A percentile compares a stretch with the other conserved stretches of the same genome.
phyloP scores from a whole-genome alignment of 30 jellyfish, hydroid and myxozoan species.

The Aurelia aurita region DNA sequence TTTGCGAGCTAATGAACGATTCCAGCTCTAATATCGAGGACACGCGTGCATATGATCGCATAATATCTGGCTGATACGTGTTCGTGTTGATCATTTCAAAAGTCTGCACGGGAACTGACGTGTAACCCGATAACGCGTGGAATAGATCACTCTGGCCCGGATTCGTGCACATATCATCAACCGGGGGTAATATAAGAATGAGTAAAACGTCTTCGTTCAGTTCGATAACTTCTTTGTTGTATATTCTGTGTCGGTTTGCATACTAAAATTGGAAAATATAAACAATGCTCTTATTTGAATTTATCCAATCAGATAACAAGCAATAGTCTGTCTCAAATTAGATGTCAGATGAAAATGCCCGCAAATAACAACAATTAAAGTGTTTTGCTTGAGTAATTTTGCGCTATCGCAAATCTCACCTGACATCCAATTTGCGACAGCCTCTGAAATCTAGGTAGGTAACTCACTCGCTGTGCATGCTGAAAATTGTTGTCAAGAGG shows the following conservation, averaged over 20 bases:
- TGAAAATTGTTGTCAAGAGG: too few relatives aligned
- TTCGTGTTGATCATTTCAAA: slow-evolving; percentile 93
- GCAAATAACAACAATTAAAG: too few relatives aligned
- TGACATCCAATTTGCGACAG: too few relatives aligned
- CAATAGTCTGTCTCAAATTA: too few relatives aligned
- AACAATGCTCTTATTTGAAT: too few relatives aligned
- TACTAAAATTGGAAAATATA: slow-evolving; percentile 43
- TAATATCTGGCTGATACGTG: slow-evolving; percentile 94
- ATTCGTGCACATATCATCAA: slow-evolving; percentile 90
- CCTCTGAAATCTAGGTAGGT: too few relatives aligned
- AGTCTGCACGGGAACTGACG: slow-evolving; percentile 91
- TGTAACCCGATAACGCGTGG: slow-evolving; percentile 80
- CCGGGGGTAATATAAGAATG: slow-evolving; percentile 90
- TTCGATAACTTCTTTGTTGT: slow-evolving; percentile 97
- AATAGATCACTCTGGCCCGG: slow-evolving; percentile 95
- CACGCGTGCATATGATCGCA: slow-evolving; percentile 91
- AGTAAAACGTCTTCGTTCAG: slow-evolving; percentile 82
- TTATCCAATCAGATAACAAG: too few relatives aligned
- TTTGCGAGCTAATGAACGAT: slow-evolving; percentile 71
- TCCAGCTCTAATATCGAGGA: slow-evolving; percentile 94
- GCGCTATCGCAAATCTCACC: too few relatives aligned
- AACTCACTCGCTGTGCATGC: too few relatives aligned
- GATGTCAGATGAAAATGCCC: too few relatives aligned
- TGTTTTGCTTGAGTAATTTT: too few relatives aligned
- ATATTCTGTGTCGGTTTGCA: slow-evolving; percentile 82